Conservation (phyloP, 2,797 vertebrate species). For the Girardinus metallicus region DNA sequence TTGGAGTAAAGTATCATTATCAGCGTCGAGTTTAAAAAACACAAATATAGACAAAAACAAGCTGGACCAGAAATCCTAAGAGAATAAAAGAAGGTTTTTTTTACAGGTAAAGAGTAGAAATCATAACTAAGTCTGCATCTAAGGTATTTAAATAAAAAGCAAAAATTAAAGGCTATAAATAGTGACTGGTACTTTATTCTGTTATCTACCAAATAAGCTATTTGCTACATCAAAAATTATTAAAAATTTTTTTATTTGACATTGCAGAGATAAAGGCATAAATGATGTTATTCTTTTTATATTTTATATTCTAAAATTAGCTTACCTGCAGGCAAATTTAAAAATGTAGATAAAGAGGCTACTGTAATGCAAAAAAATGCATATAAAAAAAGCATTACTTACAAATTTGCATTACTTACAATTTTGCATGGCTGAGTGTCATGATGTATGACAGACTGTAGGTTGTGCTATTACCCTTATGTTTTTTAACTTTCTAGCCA, state of each 20-base stretch:
- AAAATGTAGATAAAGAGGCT: background rate
- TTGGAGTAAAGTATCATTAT: background rate
- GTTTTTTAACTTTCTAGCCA: background rate
- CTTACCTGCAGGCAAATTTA: background rate
- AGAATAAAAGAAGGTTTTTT: background rate
- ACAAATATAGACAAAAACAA: background rate
- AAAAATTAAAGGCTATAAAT: background rate
- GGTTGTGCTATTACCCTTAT: slow-evolving; percentile 53
- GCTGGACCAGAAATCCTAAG: background rate
- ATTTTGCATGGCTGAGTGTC: slow-evolving; percentile 11
- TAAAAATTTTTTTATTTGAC: background rate
- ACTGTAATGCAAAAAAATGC: background rate
- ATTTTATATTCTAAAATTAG: too few species aligned
- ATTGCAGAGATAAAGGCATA: background rate
- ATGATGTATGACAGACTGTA: slow-evolving; percentile 44
- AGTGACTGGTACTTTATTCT: background rate
- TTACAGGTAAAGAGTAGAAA: background rate
- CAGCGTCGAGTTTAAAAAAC: background rate
- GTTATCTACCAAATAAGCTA: background rate
- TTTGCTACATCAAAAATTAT: background rate
- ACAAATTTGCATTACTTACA: background rate
- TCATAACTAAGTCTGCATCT: background rate
- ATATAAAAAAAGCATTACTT: background rate
- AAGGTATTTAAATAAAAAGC: background rate
- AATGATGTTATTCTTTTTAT: background rate